phyloP scores from a whole-genome alignment of 1,140 invertebrate genomes.

The Drosophila lowei region DNA sequence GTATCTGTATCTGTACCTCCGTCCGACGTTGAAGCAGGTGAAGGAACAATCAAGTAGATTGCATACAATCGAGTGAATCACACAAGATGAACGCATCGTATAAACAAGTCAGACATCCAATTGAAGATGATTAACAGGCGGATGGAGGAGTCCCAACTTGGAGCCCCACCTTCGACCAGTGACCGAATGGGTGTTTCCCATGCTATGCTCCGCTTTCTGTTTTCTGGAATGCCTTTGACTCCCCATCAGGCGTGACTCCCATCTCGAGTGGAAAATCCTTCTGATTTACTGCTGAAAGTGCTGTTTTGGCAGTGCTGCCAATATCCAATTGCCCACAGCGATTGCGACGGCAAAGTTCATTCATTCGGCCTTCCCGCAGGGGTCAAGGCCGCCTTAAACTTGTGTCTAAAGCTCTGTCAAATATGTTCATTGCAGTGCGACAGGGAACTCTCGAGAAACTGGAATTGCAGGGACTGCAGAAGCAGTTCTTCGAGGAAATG shows the following conservation, averaged over 20 bases:
- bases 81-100: constrained; percentile 4
- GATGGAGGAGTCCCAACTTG: constrained; percentile 21
- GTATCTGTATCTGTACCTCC: constrained; percentile 26
- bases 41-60: constrained; percentile 26
- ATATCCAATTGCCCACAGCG: neutral
- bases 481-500: constrained; percentile 57
- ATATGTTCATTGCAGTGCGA: constrained; percentile 18
- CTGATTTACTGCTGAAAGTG: constrained; percentile 14
- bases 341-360: too few relatives aligned
- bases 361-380: too few relatives aligned
- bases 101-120: constrained; percentile 45
- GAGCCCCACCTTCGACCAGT: constrained; percentile 7
- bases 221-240: neutral
- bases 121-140: constrained; percentile 49
- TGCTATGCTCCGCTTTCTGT: neutral
- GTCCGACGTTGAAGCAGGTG: constrained; percentile 29
- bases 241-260: neutral
- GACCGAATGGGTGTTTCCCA: neutral
- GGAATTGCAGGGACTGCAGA: constrained; percentile 42
- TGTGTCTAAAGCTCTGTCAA: neutral
- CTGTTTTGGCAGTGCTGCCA: constrained; percentile 19
- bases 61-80: constrained; percentile 46
- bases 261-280: constrained; percentile 18
- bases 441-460: neutral
- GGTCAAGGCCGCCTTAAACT: constrained; percentile 9